Conservation (phyloP, 2,113 vertebrate genomes). For the Pteropus alecto region DNA sequence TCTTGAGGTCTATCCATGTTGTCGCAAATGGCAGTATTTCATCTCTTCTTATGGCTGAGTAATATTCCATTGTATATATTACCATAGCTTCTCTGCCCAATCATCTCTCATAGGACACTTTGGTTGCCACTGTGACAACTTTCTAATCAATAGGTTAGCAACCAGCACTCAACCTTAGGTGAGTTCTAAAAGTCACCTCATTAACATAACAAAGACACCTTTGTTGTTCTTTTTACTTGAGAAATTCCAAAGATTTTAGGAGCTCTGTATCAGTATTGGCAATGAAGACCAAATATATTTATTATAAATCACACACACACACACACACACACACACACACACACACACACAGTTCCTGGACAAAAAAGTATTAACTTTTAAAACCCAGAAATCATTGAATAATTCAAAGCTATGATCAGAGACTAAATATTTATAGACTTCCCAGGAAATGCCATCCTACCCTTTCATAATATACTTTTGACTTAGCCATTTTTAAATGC, state of each 20-base stretch:
- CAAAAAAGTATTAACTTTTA: background rate
- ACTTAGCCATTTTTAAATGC: background rate
- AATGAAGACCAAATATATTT: background rate
- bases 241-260: background rate
- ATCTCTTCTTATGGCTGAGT: too few relatives aligned
- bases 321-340: background rate
- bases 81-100: background rate
- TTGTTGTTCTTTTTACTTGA: background rate
- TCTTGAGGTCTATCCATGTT: too few relatives aligned
- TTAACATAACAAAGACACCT: background rate
- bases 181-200: background rate
- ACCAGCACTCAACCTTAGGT: background rate
- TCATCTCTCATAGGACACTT: too few relatives aligned
- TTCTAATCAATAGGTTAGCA: background rate
- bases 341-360: background rate
- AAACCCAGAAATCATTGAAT: background rate
- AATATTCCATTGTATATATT: too few relatives aligned
- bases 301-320: background rate
- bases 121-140: background rate
- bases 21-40: too few relatives aligned
- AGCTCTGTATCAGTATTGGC: background rate
- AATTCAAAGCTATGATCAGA: background rate
- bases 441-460: background rate
- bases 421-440: background rate
- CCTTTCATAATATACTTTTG: background rate